phyloP scores from a whole-genome alignment of 2,888 invertebrate species.

The Chelonus formosanus region DNA sequence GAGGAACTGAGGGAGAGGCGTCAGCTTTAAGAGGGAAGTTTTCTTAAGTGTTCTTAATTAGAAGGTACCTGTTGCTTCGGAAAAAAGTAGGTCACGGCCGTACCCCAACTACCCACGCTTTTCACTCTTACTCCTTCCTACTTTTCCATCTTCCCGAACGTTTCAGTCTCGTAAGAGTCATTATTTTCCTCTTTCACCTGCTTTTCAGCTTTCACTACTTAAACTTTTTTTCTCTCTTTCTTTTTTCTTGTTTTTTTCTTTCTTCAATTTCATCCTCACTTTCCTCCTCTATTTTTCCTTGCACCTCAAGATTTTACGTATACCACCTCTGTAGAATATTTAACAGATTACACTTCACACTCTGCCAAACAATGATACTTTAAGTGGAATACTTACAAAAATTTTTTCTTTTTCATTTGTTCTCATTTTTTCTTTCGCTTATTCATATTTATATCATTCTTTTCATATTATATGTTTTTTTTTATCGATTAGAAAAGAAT shows the following conservation, averaged over 20 bases:
- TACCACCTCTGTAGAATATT: conserved; percentile 56
- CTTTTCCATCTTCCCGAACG: conserved; percentile 31
- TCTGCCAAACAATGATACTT: conserved; percentile 3
- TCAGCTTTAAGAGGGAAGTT: conserved; percentile 66
- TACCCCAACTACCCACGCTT: conserved; percentile 40
- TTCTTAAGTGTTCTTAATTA: conserved; percentile 67
- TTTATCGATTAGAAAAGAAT: too few species aligned
- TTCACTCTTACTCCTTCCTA: conserved; percentile 40
- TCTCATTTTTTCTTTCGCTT: too few species aligned
- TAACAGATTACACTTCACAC: conserved; percentile 54
- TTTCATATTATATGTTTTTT: too few species aligned
- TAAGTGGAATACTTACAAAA: background rate
- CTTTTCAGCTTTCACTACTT: conserved; percentile 42
- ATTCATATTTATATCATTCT: too few species aligned
- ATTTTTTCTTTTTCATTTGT: too few species aligned
- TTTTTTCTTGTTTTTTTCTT: conserved; percentile 24
- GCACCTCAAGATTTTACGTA: conserved; percentile 36
- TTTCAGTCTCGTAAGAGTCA: conserved; percentile 62
- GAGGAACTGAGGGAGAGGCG: conserved; percentile 52
- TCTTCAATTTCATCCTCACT: conserved; percentile 30
- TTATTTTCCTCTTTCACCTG: conserved; percentile 59
- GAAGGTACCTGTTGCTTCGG: conserved; percentile 66
- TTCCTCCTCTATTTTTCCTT: background rate
- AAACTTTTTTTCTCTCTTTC: conserved; percentile 28
- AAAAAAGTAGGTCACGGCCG: conserved; percentile 66